These are phyloP conservation scores for Drosophila sp. DNA, from an alignment of 1,140 invertebrate species.

Conservation along the genomic window DNA sequence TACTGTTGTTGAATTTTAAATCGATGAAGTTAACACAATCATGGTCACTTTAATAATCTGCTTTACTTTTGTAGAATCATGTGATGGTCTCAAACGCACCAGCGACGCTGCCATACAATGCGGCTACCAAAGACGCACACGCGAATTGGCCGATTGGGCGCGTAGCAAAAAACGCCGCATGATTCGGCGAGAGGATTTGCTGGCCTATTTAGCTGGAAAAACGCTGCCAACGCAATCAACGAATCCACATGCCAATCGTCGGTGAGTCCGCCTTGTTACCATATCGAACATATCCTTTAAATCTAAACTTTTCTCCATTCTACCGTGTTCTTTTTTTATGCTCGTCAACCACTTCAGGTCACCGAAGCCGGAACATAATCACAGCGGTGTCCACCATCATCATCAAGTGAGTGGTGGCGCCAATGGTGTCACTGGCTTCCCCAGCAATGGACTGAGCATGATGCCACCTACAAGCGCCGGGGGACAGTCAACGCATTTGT, in stretches of 20 bases:
- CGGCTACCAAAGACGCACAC: conserved; percentile 90
- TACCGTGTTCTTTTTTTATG: background rate
- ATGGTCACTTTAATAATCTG: no score
- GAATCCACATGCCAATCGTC: conserved; percentile 85
- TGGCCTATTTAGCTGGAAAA: conserved; percentile 92
- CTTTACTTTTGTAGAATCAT: conserved; percentile 87
- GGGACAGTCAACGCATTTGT: conserved; percentile 54
- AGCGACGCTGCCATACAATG: conserved; percentile 90
- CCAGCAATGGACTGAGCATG: conserved; percentile 56
- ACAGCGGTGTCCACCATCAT: conserved; percentile 39
- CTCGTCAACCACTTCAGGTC: conserved; percentile 38
- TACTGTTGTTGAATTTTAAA: no score
- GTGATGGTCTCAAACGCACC: conserved; percentile 89
- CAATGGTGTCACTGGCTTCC: conserved; percentile 41
- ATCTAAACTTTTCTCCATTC: conserved; percentile 23
- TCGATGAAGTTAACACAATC: no score
- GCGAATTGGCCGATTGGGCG: conserved; percentile 92
- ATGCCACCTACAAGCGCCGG: conserved; percentile 37
- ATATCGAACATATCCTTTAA: conserved; percentile 35
- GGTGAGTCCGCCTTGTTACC: conserved; percentile 67
- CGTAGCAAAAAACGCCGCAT: conserved; percentile 89
- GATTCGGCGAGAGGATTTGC: conserved; percentile 91
- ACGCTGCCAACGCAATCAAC: conserved; percentile 87
- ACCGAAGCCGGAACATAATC: conserved; percentile 78
- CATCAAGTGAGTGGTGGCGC: conserved; percentile 27